Base-by-base conservation (phyloP, 2,797 vertebrate species). In the Sebastes iracundus region DNA sequence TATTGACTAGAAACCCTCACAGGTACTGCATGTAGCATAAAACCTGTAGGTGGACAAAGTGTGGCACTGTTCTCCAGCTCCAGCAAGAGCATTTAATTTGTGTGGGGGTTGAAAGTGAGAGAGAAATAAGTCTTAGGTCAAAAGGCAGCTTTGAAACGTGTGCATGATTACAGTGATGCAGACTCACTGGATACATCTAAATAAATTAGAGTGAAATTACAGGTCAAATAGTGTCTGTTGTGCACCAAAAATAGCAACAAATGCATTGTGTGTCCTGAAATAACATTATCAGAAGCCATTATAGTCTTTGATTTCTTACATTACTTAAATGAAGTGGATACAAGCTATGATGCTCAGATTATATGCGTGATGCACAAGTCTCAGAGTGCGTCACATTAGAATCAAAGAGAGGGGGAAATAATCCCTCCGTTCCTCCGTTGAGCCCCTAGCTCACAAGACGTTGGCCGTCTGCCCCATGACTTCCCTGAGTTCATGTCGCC, bases 381-480 rank as follows among this genome's bases (percentile, higher is more conserved):
- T 80, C 56, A 63, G 56, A 82, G 63, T 4, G 25, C 32, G 18
- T 59, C 67, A 52, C 61, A 35, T 79, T 84, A 46, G 25, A 83
- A 46, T 73, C 13, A 53, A 25, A 23, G 28, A 33, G 18, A 35
- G 32, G 60, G 73, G 56, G 46, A 55, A 66, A 72, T 82, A 81
- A 87, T 84, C 82, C 79, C 59, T 16, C 55, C 27, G 27, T 42
- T 81, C 80, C 80, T 78, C 83, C 49, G 7, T 8, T 4, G 20
- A 79, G 62, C 75, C 82, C 72, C 79, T 83, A 89, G 92, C 95
- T 95, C 94, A 86, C 79, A 83, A 92, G 92, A 93, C 87, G 94
- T 94, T 95, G 96, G 93, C 95, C 81, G 89, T 88, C 88, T 94
- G 94, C 96, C 96, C 96, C 92, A 88, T 94, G 93, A 96, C 95